phyloP scores from a whole-genome alignment of 2,113 vertebrate genomes.

The Chrysemys picta region DNA sequence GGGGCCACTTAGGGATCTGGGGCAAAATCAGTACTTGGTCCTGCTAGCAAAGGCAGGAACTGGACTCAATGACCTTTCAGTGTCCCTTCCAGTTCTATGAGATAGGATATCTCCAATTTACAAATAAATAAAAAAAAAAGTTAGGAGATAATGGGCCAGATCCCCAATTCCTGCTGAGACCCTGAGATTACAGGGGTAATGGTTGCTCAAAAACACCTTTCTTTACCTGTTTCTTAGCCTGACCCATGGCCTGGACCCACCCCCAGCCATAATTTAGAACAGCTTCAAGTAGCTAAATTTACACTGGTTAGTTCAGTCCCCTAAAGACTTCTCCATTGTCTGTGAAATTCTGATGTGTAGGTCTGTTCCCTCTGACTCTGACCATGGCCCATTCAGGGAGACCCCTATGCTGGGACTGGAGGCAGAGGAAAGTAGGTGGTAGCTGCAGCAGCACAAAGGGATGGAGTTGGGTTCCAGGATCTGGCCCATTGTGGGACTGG shows the following conservation, averaged over 20 bases:
- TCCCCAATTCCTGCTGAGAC: neutral
- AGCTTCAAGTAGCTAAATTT: neutral
- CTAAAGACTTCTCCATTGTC: neutral
- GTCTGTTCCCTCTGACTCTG: neutral
- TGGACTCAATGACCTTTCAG: too few relatives aligned
- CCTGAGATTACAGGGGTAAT: neutral
- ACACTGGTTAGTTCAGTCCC: neutral
- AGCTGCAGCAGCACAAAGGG: neutral
- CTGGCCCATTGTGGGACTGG: neutral
- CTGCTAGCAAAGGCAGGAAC: too few relatives aligned
- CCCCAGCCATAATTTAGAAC: neutral
- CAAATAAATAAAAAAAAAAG: too few relatives aligned
- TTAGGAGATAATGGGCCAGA: neutral
- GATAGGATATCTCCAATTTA: too few relatives aligned
- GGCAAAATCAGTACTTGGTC: too few relatives aligned
- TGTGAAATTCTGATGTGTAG: neutral
- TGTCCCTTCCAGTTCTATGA: too few relatives aligned
- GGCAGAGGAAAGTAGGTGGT: neutral
- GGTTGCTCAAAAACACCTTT: neutral
- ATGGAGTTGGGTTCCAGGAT: neutral
- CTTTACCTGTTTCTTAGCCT: neutral
- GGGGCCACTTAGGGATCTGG: too few relatives aligned
- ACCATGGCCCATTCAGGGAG: neutral
- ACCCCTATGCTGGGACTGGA: neutral
- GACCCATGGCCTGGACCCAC: neutral